Conservation (phyloP, 2,113 vertebrate genomes). For the Megaleporinus macrocephalus region DNA sequence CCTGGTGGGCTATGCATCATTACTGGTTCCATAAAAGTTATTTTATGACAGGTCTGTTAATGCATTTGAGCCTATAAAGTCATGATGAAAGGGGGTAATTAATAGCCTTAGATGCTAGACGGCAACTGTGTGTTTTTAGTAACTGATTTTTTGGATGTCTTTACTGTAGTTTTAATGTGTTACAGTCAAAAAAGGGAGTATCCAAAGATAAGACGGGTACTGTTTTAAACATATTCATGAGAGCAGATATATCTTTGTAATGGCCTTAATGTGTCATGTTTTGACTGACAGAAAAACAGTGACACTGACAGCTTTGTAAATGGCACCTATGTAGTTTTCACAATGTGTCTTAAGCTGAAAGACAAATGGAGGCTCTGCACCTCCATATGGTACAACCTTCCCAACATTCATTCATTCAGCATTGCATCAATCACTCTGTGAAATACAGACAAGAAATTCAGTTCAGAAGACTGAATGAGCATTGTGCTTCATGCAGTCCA, state of each 20-base stretch:
- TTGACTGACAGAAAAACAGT: neutral
- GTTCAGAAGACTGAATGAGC: slow-evolving; percentile 5
- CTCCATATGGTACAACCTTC: neutral
- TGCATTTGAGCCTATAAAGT: too few species aligned
- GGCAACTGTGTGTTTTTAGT: too few species aligned
- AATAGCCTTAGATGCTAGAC: too few species aligned
- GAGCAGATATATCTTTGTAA: too few species aligned
- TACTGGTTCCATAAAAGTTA: too few species aligned
- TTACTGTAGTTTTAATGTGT: too few species aligned
- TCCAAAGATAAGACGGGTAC: neutral
- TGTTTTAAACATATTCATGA: neutral
- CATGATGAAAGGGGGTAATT: too few species aligned
- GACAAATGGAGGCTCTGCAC: neutral
- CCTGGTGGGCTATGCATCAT: too few species aligned
- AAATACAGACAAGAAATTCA: neutral
- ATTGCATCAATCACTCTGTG: neutral
- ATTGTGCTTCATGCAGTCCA: neutral
- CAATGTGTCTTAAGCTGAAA: neutral
- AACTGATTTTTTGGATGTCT: too few species aligned
- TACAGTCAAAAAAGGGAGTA: too few species aligned
- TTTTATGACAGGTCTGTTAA: too few species aligned
- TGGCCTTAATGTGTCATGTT: neutral
- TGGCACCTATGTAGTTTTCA: neutral
- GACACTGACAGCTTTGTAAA: neutral
- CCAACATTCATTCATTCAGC: neutral